Conservation (phyloP, 1,140 invertebrate genomes). For the Drosophila virilis region DNA sequence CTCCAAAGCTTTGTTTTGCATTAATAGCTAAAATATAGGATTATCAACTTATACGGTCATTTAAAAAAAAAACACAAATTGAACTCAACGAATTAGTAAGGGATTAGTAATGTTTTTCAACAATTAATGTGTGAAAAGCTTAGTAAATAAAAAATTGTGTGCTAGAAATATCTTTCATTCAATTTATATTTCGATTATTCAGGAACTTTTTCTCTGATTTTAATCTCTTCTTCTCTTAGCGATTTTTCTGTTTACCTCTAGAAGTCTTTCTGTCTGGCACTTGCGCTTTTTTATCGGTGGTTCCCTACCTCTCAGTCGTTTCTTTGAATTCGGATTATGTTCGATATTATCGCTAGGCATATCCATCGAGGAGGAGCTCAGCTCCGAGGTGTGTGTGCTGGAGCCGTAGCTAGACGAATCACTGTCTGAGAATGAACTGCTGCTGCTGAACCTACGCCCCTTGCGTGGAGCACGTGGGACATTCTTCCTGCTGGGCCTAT, state of each 20-base stretch:
- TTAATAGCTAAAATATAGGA: too few species aligned
- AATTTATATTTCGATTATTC: too few species aligned
- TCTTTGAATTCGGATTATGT: not conserved
- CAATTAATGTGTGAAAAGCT: too few species aligned
- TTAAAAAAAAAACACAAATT: too few species aligned
- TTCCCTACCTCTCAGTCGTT: not conserved
- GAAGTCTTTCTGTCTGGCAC: not conserved
- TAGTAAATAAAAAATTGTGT: too few species aligned
- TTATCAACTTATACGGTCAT: too few species aligned
- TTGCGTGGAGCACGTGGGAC: constrained; percentile 7
- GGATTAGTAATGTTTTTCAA: too few species aligned
- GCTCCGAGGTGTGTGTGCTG: constrained; percentile 25
- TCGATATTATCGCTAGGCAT: not conserved
- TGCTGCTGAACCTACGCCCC: constrained; percentile 5
- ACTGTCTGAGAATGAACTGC: constrained; percentile 7
- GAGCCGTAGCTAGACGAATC: constrained; percentile 23
- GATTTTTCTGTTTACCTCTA: not conserved
- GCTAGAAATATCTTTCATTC: too few species aligned
- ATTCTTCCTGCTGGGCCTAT: not conserved
- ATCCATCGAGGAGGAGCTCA: not conserved
- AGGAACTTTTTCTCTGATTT: too few species aligned
- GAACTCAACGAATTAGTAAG: too few species aligned
- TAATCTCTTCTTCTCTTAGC: not conserved
- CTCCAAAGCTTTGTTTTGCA: too few species aligned
- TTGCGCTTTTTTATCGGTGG: not conserved